phyloP scores from a whole-genome alignment of 2,888 invertebrate genomes.

The Aphidius colemani region DNA sequence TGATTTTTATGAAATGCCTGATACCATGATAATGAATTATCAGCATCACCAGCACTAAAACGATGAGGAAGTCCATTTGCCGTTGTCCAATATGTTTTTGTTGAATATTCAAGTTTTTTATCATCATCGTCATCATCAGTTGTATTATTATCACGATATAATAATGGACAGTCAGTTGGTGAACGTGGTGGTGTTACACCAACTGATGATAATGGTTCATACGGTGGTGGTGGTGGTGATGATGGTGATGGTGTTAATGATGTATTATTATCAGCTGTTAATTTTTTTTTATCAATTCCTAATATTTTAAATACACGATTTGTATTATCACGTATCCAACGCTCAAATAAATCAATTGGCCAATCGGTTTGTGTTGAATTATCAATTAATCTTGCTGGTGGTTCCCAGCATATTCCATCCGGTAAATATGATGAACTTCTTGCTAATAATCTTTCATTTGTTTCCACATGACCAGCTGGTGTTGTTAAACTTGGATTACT shows the following conservation, averaged over 20 bases:
- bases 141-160: slow-evolving; percentile 45
- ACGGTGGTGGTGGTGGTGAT: slow-evolving; percentile 58
- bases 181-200: slow-evolving; percentile 60
- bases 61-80: slow-evolving; percentile 61
- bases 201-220: slow-evolving; percentile 62
- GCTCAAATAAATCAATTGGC: slow-evolving; percentile 66
- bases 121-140: not conserved
- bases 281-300: slow-evolving; percentile 70
- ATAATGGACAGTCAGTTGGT: slow-evolving; percentile 58
- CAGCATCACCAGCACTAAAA: slow-evolving; percentile 73
- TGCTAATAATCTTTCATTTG: slow-evolving; percentile 64
- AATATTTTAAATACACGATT: slow-evolving; percentile 74
- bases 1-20: slow-evolving; percentile 57
- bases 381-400: slow-evolving; percentile 52
- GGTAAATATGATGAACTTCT: slow-evolving; percentile 84
- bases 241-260: slow-evolving; percentile 51
- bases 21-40: slow-evolving; percentile 65
- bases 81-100: slow-evolving; percentile 46
- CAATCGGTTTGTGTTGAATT: slow-evolving; percentile 69
- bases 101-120: slow-evolving; percentile 27
- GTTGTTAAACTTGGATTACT: slow-evolving; percentile 80
- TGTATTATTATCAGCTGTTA: slow-evolving; percentile 47
- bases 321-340: slow-evolving; percentile 75
- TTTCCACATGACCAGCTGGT: slow-evolving; percentile 51
- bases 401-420: slow-evolving; percentile 80